These are phyloP conservation scores for Thaumatotibia leucotreta DNA, from an alignment of 1,140 invertebrate genomes.

Conservation along the genomic window DNA sequence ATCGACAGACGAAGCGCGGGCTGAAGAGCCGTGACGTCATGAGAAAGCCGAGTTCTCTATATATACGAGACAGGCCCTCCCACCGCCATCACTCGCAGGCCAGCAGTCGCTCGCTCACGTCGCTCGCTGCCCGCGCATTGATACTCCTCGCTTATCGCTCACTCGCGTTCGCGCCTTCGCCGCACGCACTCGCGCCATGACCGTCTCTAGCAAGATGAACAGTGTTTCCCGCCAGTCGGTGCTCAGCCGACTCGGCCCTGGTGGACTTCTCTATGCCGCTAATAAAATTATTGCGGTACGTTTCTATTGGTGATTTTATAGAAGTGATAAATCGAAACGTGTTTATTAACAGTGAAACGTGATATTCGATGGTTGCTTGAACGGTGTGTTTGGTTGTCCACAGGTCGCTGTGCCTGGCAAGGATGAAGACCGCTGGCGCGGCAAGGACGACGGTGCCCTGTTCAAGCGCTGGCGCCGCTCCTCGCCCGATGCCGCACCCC, in stretches of 20 bases:
- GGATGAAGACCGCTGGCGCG: slow-evolving; percentile 67
- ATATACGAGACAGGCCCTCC: slow-evolving; percentile 54
- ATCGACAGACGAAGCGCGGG: slow-evolving; percentile 24
- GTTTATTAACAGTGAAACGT: slow-evolving; percentile 31
- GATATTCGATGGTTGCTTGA: slow-evolving; percentile 46
- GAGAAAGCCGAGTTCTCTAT: slow-evolving; percentile 69
- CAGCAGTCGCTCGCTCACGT: slow-evolving; percentile 50
- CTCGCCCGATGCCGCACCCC: slow-evolving; percentile 31
- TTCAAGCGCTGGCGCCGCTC: slow-evolving; percentile 63
- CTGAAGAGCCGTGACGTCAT: slow-evolving; percentile 52
- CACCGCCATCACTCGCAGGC: slow-evolving; percentile 60
- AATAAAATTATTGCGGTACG: slow-evolving; percentile 74
- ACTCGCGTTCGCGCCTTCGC: slow-evolving; percentile 45
- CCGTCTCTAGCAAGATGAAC: slow-evolving; percentile 74
- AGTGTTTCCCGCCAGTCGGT: slow-evolving; percentile 68
- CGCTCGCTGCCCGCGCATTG: slow-evolving; percentile 44
- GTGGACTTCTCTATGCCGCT: slow-evolving; percentile 63
- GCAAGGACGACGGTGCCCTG: slow-evolving; percentile 61
- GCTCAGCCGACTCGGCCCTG: slow-evolving; percentile 63
- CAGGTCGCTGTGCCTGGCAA: slow-evolving; percentile 67
- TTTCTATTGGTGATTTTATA: slow-evolving; percentile 35
- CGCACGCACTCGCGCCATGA: slow-evolving; percentile 59
- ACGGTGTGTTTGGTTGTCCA: slow-evolving; percentile 61
- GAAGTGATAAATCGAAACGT: slow-evolving; percentile 29
- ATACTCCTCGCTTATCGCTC: slow-evolving; percentile 33